Evolutionary conservation across 2,797 vertebrate species (phyloP).

Genomic region (Neopelma chrysocephalum): DNA sequence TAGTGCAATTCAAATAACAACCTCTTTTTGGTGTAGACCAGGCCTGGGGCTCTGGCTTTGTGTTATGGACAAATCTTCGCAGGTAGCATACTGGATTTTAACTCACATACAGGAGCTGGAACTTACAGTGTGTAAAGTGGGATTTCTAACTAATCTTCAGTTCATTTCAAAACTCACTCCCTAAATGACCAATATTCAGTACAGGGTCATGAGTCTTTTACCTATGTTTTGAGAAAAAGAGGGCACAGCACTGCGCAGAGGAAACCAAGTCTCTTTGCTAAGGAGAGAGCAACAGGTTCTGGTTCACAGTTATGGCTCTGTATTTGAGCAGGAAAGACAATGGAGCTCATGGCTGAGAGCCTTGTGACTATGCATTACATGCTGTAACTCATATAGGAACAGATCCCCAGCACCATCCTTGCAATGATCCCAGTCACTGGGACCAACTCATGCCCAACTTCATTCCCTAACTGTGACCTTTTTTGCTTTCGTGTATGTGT

Average conservation of each 20-base stretch:
- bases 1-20: constrained; percentile 48
- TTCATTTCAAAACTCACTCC: constrained; percentile 29
- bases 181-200: constrained; percentile 31
- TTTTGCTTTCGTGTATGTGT: neutral
- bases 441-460: neutral
- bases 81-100: constrained; percentile 4
- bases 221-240: too few species aligned
- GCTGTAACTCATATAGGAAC: neutral
- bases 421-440: neutral
- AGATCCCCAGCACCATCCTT: neutral
- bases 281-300: neutral
- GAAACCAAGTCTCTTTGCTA: neutral
- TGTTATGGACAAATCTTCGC: constrained; percentile 30
- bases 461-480: neutral
- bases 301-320: neutral
- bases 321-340: neutral
- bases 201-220: too few species aligned
- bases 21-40: constrained; percentile 23
- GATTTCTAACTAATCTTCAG: constrained; percentile 36
- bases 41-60: constrained; percentile 26
- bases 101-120: neutral
- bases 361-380: neutral
- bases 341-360: neutral
- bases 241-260: neutral
- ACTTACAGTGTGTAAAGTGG: neutral